Percentiles rank a stretch among this genome's conserved stretches.
Evolutionary conservation across 2,113 vertebrate genomes (phyloP).

Genomic region (Tachuris rubrigastra): DNA sequence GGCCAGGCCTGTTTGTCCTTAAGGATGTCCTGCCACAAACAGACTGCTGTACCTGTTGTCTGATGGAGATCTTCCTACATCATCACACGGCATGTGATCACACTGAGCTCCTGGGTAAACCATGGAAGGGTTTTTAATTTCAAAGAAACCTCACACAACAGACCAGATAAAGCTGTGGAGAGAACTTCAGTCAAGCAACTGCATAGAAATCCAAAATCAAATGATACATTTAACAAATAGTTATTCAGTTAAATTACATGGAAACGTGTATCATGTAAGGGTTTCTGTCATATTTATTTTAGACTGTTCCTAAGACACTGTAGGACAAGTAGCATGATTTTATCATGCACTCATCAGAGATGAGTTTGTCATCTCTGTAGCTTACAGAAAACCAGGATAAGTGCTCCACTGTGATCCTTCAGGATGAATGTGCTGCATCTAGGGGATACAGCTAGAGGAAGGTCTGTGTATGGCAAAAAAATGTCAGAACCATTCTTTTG

Average conservation of each 20-base stretch:
- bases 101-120: neutral
- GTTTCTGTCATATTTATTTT: neutral
- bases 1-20: neutral
- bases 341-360: neutral
- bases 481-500: neutral
- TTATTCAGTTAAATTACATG: neutral
- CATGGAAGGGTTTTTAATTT: neutral
- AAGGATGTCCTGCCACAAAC: rapidly evolving
- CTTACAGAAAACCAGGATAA: neutral
- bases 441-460: neutral
- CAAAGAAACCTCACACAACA: neutral
- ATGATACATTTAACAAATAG: neutral
- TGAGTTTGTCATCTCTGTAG: neutral
- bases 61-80: neutral
- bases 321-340: neutral
- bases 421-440: neutral
- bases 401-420: neutral
- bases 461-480: neutral
- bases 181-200: neutral
- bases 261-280: neutral
- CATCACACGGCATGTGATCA: neutral
- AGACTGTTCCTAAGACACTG: neutral
- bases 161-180: neutral
- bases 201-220: neutral
- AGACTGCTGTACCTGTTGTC: neutral